Evolutionary conservation across 2,888 invertebrate species (phyloP).

Genomic region (Thera obeliscata): DNA sequence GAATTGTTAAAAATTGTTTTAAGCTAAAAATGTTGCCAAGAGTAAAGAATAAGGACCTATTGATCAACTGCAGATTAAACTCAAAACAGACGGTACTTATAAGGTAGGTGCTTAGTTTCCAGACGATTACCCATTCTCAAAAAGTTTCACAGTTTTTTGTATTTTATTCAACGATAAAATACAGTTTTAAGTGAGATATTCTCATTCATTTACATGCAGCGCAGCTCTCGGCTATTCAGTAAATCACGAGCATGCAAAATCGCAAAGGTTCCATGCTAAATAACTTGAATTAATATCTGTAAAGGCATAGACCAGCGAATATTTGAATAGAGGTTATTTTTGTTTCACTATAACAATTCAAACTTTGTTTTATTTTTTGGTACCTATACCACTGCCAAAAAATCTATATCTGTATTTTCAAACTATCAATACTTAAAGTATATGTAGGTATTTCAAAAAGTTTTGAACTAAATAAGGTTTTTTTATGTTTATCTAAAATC

Average conservation of each 20-base stretch:
- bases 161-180: constrained; percentile 37
- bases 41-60: neutral
- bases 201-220: constrained; percentile 48
- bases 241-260: constrained; percentile 60
- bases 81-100: constrained; percentile 22
- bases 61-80: constrained; percentile 20
- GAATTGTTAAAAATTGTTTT: no score
- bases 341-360: no score
- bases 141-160: constrained; percentile 35
- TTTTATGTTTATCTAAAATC: no score
- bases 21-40: neutral
- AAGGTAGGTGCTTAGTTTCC: constrained; percentile 30
- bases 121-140: constrained; percentile 39
- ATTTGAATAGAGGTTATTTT: neutral
- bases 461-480: no score
- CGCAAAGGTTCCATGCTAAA: constrained; percentile 56
- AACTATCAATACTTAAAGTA: no score
- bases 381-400: no score
- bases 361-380: no score
- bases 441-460: no score
- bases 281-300: constrained; percentile 59
- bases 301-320: constrained; percentile 5
- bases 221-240: constrained; percentile 42
- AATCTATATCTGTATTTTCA: no score
- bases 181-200: constrained; percentile 42